Base-by-base conservation (phyloP, 2,888 invertebrate species). In the Myopa testacea region DNA sequence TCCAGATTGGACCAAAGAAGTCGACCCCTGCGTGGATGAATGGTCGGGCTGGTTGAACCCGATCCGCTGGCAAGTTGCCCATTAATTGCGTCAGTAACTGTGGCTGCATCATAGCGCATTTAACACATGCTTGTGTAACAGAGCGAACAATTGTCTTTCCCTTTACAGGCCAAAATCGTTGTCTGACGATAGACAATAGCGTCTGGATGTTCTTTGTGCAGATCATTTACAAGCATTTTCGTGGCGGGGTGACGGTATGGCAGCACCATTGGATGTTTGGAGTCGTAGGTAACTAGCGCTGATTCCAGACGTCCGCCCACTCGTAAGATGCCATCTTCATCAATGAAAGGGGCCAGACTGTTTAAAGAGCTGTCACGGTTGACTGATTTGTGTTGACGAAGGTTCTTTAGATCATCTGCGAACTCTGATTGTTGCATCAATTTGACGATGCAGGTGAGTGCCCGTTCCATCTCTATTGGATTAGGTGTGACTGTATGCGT, bases 121-220 rank as follows among this genome's bases (percentile, higher is more conserved):
- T 12, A 38, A 67, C 65, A 38, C 65, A 67, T 26, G 12, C 14
- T 38, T 67, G 65, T 3, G 38, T 38, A 38, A 3, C 65, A 8
- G 65, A 67, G 16, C 65, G n/a, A 67, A 38, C 65, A 38, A 67
- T 12, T n/a, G 65, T 16, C 34, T 67, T 67, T 8, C 37, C 38
- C 34, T 67, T 67, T 38, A 38, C 10, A 7, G 65, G 65, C 65
- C 65, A 67, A 16, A 67, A 67, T 67, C 38, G 14, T 67, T 67
- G 65, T 38, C 65, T 67, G 16, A 38, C n/a, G 65, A 67, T 67
- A 38, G 65, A 67, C 38, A 67, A 16, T 10, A 67, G 65, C 34
- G 65, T 65, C 16, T 65, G 65, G 6, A 38, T 67, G 37, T 38
- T 67, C 38, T n/a, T 38, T 38, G 40, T 16, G 58, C 16, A 58